Base-by-base conservation (phyloP, 2,888 invertebrate species). In the Euzetes globulus region DNA sequence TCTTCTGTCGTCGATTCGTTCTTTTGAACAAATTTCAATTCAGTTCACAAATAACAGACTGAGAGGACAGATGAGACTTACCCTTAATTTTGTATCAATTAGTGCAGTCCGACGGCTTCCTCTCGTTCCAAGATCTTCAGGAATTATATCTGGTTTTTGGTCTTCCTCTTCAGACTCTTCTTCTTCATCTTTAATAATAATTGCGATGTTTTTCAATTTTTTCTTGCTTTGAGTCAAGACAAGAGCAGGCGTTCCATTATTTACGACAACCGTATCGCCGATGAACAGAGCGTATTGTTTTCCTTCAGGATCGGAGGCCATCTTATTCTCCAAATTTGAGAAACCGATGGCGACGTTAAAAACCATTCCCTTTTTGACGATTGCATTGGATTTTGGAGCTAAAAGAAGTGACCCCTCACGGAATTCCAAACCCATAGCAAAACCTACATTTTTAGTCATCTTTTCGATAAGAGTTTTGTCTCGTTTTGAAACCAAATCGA, bases 381-480 rank as follows among this genome's bases (percentile, higher is more conserved):
- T 82, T 0, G 89, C 88, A 58, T 87, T 88, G 17, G 91, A 91
- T 86, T 97, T 99, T 0, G 93, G 91, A 0, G 92, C 92, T 80
- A 99, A 92, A 0, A 95, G 86, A 74, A 98, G 86, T 0, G 94
- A 91, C 79, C 92, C 92, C 83, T 99, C 99, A 74, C 97, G 89
- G 82, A 99, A 99, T 82, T 99, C 98, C 79, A 99, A 92, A 9
- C 99, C 99, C 89, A 93, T 98, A 0, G 89, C 94, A 85, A 99
- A 99, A 6, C 97, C 98, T 85, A 96, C 92, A 79, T 89, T 92
- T 83, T 96, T 98, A 0, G 95, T 95, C 73, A 99, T 85, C 82
- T 91, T 93, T 75, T 95, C 93, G 0, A 91, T 85, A 79, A 98
- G 86, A 76, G 88, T 87, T 0, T 95, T 90, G 81, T 92, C 91